phyloP scores from a whole-genome alignment of 2,113 vertebrate species.

The Lepidothrix coronata region DNA sequence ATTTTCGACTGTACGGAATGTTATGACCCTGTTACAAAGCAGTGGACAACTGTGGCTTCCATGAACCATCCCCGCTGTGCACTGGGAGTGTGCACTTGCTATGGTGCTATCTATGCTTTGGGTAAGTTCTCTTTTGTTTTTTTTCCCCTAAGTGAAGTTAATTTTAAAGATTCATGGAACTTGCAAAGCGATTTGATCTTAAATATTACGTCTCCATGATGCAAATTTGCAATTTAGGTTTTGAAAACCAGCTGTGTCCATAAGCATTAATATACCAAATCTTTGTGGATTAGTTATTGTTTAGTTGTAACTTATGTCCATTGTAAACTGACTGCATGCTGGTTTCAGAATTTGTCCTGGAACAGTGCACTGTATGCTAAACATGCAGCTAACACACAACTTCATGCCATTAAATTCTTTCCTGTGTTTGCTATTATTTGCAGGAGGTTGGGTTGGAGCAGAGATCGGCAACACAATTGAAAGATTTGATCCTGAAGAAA shows the following conservation, averaged over 20 bases:
- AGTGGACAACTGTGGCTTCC: constrained; percentile 93
- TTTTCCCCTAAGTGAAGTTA: constrained; percentile 56
- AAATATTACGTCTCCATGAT: neutral
- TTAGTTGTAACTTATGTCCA: neutral
- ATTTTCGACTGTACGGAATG: constrained; percentile 97
- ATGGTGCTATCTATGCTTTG: constrained; percentile 93
- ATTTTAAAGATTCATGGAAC: neutral
- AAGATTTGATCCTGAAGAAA: constrained; percentile 93
- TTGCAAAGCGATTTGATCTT: neutral
- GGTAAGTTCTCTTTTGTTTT: constrained; percentile 76
- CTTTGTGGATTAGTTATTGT: neutral
- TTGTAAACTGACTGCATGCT: neutral
- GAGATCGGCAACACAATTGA: constrained; percentile 98
- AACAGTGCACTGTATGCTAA: neutral
- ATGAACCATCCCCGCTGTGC: constrained; percentile 94
- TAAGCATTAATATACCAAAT: neutral
- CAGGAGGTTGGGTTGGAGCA: constrained; percentile 94
- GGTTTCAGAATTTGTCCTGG: neutral
- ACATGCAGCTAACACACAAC: neutral
- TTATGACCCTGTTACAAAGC: constrained; percentile 94
- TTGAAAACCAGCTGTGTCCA: neutral
- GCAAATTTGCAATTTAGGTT: neutral
- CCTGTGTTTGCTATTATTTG: constrained; percentile 15
- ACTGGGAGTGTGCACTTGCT: constrained; percentile 89
- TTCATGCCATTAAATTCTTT: neutral